Evolutionary conservation across 2,888 invertebrate genomes (phyloP), one percentile per base, ranked within the genome.

Genomic region (Cataglyphis rosenhaueri): DNA sequence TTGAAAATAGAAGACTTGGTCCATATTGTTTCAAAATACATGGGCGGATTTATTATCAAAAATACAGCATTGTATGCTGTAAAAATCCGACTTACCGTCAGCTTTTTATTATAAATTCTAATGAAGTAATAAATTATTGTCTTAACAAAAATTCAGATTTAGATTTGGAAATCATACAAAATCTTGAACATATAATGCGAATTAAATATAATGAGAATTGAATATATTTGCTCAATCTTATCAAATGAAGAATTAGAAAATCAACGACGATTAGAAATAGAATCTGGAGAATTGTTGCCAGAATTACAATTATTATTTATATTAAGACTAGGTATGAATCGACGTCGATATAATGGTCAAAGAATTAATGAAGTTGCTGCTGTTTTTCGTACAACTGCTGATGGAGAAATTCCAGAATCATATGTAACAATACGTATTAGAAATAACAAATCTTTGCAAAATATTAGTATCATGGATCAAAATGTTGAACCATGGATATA

Each of bases 401-500:
- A 87, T 82, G 84, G 86, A 38, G 86, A 86, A 52, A 86, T 87
- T 74, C 85, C 83, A 5, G 85, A 88, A 86, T 83, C 85, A 10
- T 87, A 86, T 10, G 84, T 85, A 0, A 73, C 76, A 29, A 78
- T 86, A 32, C 61, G 32, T 61, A 32, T 32, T 32, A 61, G 3
- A 32, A 32, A 3, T 61, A 61, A 18, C 8, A 32, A 61, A 61
- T 18, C 6, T 61, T 18, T 61, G 2, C 18, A 61, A 32, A 32
- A 18, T 48, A 0, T 21, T 21, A 21, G 21, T 21, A 21, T 21
- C 21, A 21, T 21, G 48, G 62, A 64, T 35, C 62, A 21, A 12
- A 48, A 48, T 48, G 48, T 48, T 6, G 48, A 48, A 6, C 8
- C n/a, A 48, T 48, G 18, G 48, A 48, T 48, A 8, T 48, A 48